phyloP scores from a whole-genome alignment of 1,140 invertebrate species.

The Planococcus citri region DNA sequence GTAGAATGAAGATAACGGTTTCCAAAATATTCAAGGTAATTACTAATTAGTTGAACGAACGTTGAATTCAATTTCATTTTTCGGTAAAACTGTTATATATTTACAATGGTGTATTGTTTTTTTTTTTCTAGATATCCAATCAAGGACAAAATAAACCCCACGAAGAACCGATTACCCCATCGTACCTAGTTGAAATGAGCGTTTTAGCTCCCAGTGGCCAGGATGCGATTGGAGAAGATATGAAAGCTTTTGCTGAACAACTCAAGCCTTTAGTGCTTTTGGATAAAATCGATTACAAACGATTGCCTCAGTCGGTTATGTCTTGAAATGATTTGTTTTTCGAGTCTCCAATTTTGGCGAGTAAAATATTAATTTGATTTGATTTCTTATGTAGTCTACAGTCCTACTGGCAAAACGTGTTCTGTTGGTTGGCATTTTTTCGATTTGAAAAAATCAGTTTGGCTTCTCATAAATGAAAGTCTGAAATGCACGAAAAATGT shows the following conservation, averaged over 20 bases:
- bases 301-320: conserved; percentile 36
- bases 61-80: not conserved
- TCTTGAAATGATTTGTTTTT: conserved; percentile 4
- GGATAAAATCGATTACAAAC: conserved; percentile 81
- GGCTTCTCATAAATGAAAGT: no score
- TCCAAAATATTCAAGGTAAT: conserved; percentile 77
- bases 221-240: conserved; percentile 89
- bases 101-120: no score
- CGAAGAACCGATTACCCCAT: conserved; percentile 71
- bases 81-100: no score
- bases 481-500: no score
- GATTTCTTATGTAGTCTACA: no score
- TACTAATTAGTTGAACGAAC: not conserved
- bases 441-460: no score
- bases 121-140: conserved; percentile 31
- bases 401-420: no score
- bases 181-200: conserved; percentile 88
- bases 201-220: conserved; percentile 85
- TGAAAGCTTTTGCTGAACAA: conserved; percentile 90
- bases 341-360: no score
- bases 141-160: conserved; percentile 48
- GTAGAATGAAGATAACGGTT: conserved; percentile 91
- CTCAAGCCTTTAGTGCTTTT: conserved; percentile 78
- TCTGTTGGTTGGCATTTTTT: no score
- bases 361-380: no score